Evolutionary conservation across 2,113 vertebrate species (phyloP).

Genomic region (Eurystomus gularis): DNA sequence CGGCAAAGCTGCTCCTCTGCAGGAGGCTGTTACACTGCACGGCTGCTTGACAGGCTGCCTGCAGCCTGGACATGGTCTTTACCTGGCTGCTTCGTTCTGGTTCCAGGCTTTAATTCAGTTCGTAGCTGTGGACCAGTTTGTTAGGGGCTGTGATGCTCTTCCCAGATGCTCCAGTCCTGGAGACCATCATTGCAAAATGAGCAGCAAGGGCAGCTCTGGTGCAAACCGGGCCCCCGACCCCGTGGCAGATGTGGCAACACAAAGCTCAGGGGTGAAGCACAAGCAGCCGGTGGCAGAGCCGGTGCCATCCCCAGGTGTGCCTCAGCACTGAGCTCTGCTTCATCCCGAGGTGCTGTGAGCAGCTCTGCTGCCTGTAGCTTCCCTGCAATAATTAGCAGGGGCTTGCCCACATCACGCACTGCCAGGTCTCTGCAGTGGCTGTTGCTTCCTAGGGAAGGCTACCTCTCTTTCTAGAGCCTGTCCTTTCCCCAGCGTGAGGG

Average conservation of each 20-base stretch:
- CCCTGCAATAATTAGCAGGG: not conserved
- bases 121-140: not conserved
- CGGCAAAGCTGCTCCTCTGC: not conserved
- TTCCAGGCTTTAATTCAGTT: not conserved
- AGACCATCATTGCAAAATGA: accelerated
- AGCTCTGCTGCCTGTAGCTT: not conserved
- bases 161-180: not conserved
- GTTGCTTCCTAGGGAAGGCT: not conserved
- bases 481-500: not conserved
- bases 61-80: not conserved
- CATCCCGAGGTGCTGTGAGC: not conserved
- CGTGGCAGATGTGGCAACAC: not conserved
- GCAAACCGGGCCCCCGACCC: not conserved
- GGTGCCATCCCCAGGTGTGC: not conserved
- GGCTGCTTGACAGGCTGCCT: not conserved
- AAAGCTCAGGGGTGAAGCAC: not conserved
- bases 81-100: not conserved
- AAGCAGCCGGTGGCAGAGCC: not conserved
- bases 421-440: not conserved
- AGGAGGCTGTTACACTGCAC: not conserved
- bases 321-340: not conserved
- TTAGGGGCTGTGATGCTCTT: not conserved
- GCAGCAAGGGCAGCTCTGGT: not conserved
- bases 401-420: accelerated
- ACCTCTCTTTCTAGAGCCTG: not conserved